Base-by-base conservation (phyloP, 2,797 vertebrate species). In the Arnoldichthys spilopterus region DNA sequence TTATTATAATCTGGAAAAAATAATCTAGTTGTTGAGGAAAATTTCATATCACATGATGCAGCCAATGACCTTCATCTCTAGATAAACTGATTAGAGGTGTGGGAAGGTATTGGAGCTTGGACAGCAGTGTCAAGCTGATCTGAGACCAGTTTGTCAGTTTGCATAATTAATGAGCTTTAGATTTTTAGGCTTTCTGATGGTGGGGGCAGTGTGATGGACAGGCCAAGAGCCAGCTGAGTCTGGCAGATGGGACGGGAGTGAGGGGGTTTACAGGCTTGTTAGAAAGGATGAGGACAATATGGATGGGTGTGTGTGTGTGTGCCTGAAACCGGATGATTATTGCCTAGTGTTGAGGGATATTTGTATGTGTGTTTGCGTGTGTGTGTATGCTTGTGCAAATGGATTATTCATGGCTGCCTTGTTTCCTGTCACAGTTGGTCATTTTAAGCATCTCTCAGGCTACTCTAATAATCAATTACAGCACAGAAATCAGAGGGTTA, bases 341-440 rank as follows among this genome's bases (percentile, higher is more conserved):
- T 22, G 64, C 18, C 28, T 62, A 15, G 0, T 16, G n/a, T 74
- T n/a, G 34, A 32, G 59, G 47, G 56, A 45, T 37, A 7, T 37
- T 3, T 37, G 34, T 37, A 7, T 37, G 34, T 37, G n/a, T 58
- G 28, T 49, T 63, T 53, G 63, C 69, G 54, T 18, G 32, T 32
- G 69, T 32, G 30, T 54, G 64, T 74, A 62, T 62, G 45, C 20
- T 26, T 45, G 69, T 43, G 64, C 61, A 64, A 72, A 82, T 82
- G 75, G 76, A 75, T 78, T 79, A 66, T 79, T 77, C 59, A 64
- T 76, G 72, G 68, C 32, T 56, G 37, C 54, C 69, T 77, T 54
- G 34, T 82, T 82, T 85, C 77, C 77, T 85, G 66, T 70, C 80
- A 68, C 80, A 68, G 26, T 62, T 4, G 54, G 26, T 58, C 30